A percentile compares a stretch with the other conserved stretches of the same genome.
Conservation (phyloP, 2,888 invertebrate species). For the Dolichomitus sp. region DNA sequence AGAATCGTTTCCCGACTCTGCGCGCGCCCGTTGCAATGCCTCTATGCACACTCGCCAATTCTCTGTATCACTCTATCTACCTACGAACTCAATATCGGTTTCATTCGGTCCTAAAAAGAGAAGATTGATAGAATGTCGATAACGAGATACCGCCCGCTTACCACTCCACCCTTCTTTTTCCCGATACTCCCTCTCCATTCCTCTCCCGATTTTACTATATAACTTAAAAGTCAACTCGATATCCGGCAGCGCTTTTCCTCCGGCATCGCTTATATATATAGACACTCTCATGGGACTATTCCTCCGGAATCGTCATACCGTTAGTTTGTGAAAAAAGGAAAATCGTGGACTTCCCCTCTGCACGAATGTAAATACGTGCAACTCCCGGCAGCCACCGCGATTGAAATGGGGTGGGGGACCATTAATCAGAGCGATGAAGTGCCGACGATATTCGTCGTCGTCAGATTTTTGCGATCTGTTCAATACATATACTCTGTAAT, state of each 20-base stretch:
- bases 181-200: conserved; percentile 12
- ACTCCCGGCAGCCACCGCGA: neutral
- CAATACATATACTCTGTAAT: neutral
- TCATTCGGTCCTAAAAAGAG: conserved; percentile 59
- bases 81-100: conserved; percentile 53
- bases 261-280: conserved; percentile 13
- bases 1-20: conserved; percentile 4
- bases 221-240: conserved; percentile 57
- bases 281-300: neutral
- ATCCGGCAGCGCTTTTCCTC: conserved; percentile 53
- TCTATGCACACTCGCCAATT: conserved; percentile 9
- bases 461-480: conserved; percentile 9
- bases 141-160: conserved; percentile 57
- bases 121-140: conserved; percentile 65
- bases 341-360: conserved; percentile 27
- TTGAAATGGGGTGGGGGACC: conserved; percentile 5
- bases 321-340: conserved; percentile 37
- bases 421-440: conserved; percentile 47
- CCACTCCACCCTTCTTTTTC: conserved; percentile 34
- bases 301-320: conserved; percentile 21
- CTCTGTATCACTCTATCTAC: conserved; percentile 25
- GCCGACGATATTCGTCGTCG: conserved; percentile 31
- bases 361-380: conserved; percentile 51
- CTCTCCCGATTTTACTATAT: conserved; percentile 28
- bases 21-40: conserved; percentile 29